Percentiles rank a stretch among this genome's conserved stretches.
These are phyloP conservation scores for Mobula birostris DNA, from an alignment of 2,113 vertebrate species.

Conservation along the genomic window DNA sequence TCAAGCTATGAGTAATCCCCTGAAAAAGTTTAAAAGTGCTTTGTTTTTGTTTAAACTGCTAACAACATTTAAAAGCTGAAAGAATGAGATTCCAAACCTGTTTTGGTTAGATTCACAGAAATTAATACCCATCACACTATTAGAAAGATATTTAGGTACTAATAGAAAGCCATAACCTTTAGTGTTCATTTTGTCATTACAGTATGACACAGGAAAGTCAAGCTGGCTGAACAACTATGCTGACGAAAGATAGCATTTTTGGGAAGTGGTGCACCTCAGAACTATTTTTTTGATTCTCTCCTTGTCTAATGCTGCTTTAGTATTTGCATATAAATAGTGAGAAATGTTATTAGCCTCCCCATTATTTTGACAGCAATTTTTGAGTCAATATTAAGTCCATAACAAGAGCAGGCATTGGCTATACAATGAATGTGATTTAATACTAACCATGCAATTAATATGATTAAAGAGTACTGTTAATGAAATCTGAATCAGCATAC, in stretches of 20 bases:
- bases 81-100: not conserved
- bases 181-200: not conserved
- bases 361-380: not conserved
- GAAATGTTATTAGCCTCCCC: not conserved
- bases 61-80: not conserved
- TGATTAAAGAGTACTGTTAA: not conserved
- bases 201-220: not conserved
- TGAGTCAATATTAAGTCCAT: not conserved
- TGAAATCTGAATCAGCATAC: not conserved
- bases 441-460: not conserved
- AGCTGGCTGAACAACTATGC: not conserved
- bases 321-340: not conserved
- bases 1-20: not conserved
- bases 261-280: not conserved
- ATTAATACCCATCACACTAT: not conserved
- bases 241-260: not conserved
- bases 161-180: not conserved
- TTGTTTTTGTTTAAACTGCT: not conserved
- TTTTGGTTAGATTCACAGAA: not conserved
- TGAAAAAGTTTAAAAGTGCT: not conserved
- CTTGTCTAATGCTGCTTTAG: not conserved
- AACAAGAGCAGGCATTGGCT: not conserved
- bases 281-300: not conserved
- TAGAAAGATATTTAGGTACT: not conserved
- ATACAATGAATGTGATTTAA: not conserved